Evolutionary conservation across 2,888 invertebrate species (phyloP).

Genomic region (Brachypterus glaber): DNA sequence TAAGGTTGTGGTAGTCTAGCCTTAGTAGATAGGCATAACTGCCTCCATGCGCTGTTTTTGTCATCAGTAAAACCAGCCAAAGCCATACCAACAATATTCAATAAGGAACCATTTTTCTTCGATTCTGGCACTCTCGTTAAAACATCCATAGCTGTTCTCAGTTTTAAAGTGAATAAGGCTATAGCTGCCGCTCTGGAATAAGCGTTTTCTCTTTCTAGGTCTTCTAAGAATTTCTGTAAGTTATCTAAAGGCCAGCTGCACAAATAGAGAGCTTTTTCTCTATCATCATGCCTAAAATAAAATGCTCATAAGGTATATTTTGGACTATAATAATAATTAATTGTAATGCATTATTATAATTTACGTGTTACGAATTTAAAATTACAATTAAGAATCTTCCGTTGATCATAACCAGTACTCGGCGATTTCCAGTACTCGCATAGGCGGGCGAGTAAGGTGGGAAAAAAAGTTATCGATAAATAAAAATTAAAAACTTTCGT

Average conservation of each 20-base stretch:
- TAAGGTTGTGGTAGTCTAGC: constrained; percentile 80
- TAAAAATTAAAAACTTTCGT: no score
- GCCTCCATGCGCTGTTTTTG: constrained; percentile 68
- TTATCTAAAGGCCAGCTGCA: constrained; percentile 87
- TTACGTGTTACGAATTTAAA: no score
- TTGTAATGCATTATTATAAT: no score
- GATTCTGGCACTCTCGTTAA: constrained; percentile 59
- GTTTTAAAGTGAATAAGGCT: constrained; percentile 79
- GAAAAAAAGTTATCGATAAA: no score
- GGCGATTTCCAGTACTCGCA: no score
- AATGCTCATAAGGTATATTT: no score
- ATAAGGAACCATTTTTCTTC: constrained; percentile 32
- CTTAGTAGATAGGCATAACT: constrained; percentile 62
- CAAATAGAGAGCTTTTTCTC: constrained; percentile 70
- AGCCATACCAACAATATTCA: constrained; percentile 68
- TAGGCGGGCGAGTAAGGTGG: no score
- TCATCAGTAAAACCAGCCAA: constrained; percentile 81
- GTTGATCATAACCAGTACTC: no score
- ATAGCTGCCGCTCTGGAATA: constrained; percentile 83
- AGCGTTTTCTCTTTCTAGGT: constrained; percentile 63
- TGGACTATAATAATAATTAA: no score
- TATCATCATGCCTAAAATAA: constrained; percentile 56
- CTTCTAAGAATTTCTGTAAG: constrained; percentile 55
- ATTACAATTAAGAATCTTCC: no score
- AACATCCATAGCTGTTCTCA: constrained; percentile 77